These are phyloP conservation scores for Megaceryle torquata DNA, from an alignment of 2,113 vertebrate genomes.

Conservation along the genomic window DNA sequence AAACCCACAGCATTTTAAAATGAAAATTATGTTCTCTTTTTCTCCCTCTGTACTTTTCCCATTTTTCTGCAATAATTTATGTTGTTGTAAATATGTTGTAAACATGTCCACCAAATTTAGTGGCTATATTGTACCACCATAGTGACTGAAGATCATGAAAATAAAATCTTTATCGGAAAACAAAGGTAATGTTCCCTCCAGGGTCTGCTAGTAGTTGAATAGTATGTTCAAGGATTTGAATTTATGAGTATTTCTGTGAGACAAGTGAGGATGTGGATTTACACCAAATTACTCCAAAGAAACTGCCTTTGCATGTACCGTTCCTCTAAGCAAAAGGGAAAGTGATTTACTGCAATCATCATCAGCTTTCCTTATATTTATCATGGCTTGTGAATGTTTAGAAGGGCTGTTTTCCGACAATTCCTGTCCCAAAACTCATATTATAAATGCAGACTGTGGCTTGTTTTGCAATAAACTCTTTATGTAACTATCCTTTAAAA, in stretches of 20 bases:
- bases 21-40: background rate
- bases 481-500: background rate
- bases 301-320: background rate
- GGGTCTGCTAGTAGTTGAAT: background rate
- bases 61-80: background rate
- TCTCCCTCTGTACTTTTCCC: background rate
- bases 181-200: background rate
- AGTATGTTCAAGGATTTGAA: background rate
- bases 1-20: background rate
- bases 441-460: background rate
- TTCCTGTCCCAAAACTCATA: background rate
- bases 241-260: background rate
- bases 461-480: background rate
- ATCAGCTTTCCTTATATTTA: background rate
- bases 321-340: background rate
- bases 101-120: background rate
- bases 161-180: background rate
- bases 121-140: background rate
- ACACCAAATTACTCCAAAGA: background rate
- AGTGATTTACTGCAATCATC: background rate
- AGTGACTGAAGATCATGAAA: background rate
- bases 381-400: background rate
- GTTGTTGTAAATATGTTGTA: background rate
- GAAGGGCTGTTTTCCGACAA: background rate
- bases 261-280: background rate